Evolutionary conservation across 2,888 invertebrate genomes (phyloP).

Genomic region (Nyleta sp.): DNA sequence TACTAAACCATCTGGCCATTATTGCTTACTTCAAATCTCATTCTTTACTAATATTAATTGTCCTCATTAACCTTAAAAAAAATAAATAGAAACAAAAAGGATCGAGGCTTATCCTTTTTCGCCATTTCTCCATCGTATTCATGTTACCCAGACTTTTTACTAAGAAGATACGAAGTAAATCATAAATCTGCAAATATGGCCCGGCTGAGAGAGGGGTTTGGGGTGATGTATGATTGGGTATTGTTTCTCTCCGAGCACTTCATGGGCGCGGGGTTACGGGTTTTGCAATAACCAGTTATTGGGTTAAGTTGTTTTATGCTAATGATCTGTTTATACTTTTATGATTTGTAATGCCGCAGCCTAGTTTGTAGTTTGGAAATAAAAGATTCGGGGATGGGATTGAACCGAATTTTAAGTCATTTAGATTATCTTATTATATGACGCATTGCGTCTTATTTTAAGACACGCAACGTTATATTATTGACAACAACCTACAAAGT

Average conservation of each 20-base stretch:
- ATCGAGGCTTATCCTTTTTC: constrained; percentile 24
- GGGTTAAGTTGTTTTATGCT: constrained; percentile 46
- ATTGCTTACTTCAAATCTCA: constrained; percentile 59
- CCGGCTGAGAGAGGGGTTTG: constrained; percentile 18
- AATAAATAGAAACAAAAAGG: too few species aligned
- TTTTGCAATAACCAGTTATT: constrained; percentile 45
- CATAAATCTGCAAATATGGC: constrained; percentile 55
- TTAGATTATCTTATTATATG: too few species aligned
- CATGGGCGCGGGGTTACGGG: constrained; percentile 23
- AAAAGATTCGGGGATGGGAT: too few species aligned
- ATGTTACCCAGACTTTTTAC: constrained; percentile 37
- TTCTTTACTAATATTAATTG: constrained; percentile 62
- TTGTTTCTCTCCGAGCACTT: constrained; percentile 43
- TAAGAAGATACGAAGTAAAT: constrained; percentile 34
- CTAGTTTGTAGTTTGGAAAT: too few species aligned
- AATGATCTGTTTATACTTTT: too few species aligned
- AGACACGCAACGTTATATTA: too few species aligned
- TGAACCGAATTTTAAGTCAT: too few species aligned
- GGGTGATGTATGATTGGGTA: constrained; percentile 51
- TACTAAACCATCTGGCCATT: constrained; percentile 54
- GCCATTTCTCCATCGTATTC: constrained; percentile 26
- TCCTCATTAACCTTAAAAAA: constrained; percentile 42
- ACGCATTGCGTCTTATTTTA: too few species aligned
- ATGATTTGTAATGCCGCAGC: too few species aligned
- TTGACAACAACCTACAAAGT: too few species aligned